Conservation (phyloP, 1,140 invertebrate genomes). For the Hyles vespertilio region DNA sequence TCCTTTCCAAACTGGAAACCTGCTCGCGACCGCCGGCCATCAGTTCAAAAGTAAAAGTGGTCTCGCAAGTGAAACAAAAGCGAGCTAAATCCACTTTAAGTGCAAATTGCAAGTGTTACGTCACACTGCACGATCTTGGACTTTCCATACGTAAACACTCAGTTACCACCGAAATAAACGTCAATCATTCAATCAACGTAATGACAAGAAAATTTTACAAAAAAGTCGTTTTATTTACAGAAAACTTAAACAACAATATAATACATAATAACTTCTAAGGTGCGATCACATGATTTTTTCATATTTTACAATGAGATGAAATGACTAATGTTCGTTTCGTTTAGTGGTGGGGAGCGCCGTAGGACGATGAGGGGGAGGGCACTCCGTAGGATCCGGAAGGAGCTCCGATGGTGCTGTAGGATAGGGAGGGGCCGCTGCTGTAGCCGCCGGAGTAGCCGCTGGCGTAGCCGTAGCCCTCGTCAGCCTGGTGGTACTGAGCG, state of each 20-base stretch:
- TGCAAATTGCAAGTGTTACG: too few species aligned
- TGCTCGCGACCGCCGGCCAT: conserved; percentile 1
- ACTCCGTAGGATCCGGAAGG: conserved; percentile 72
- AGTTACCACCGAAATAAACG: too few species aligned
- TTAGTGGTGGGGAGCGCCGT: conserved; percentile 69
- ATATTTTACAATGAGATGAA: conserved; percentile 49
- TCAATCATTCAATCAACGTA: too few species aligned
- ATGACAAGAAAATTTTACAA: conserved; percentile 27
- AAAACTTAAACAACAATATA: conserved; percentile 71
- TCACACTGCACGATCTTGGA: too few species aligned
- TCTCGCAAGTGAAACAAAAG: conserved; percentile 15
- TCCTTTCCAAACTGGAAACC: conserved; percentile 6
- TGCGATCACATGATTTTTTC: conserved; percentile 59
- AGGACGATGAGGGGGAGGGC: conserved; percentile 62
- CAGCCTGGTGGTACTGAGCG: conserved; percentile 78
- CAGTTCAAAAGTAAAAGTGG: conserved; percentile 24
- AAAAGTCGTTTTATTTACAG: conserved; percentile 69
- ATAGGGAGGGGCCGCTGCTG: conserved; percentile 35
- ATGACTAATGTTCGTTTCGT: conserved; percentile 53
- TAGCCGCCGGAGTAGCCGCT: conserved; percentile 43
- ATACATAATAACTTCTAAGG: conserved; percentile 62
- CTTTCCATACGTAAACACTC: too few species aligned
- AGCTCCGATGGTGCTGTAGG: conserved; percentile 65
- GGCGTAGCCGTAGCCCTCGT: conserved; percentile 65
- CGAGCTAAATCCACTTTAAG: neutral